These are phyloP conservation scores for Phanerotoma sp. DNA, from an alignment of 2,888 invertebrate species.

Conservation along the genomic window DNA sequence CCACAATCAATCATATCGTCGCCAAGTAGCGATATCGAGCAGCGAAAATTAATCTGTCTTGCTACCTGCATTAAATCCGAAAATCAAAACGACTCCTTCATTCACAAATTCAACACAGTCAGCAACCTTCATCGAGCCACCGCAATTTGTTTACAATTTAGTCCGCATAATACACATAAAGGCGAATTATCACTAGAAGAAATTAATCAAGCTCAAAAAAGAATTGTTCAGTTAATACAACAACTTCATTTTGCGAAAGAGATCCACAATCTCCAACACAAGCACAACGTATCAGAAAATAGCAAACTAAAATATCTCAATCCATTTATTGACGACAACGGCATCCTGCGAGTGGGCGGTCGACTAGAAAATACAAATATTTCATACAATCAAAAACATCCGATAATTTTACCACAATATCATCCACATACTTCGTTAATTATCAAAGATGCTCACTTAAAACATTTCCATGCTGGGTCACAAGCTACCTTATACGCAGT, in stretches of 20 bases:
- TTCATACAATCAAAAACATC: slow-evolving; percentile 31
- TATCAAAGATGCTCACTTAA: too few species aligned
- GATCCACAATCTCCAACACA: background rate
- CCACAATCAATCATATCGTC: background rate
- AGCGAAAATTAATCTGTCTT: background rate
- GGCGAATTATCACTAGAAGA: background rate
- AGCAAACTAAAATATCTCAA: background rate
- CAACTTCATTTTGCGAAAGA: background rate
- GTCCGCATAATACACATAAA: background rate
- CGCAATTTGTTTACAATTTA: background rate
- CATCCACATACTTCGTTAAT: too few species aligned
- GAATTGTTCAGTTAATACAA: slow-evolving; percentile 2
- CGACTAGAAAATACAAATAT: slow-evolving; percentile 35
- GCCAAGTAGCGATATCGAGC: background rate
- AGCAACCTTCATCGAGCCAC: background rate
- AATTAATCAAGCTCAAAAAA: background rate
- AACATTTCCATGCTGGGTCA: too few species aligned
- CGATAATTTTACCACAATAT: too few species aligned
- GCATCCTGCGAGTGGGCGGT: slow-evolving; percentile 39
- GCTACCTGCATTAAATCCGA: background rate
- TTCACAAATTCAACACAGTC: background rate
- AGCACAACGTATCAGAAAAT: background rate
- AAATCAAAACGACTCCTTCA: background rate
- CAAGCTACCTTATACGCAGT: too few species aligned
- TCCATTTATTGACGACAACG: slow-evolving; percentile 31